A percentile compares a stretch with the other conserved stretches of the same genome.
phyloP scores from a whole-genome alignment of 2,113 vertebrate genomes.

The Ranitomeya variabilis region DNA sequence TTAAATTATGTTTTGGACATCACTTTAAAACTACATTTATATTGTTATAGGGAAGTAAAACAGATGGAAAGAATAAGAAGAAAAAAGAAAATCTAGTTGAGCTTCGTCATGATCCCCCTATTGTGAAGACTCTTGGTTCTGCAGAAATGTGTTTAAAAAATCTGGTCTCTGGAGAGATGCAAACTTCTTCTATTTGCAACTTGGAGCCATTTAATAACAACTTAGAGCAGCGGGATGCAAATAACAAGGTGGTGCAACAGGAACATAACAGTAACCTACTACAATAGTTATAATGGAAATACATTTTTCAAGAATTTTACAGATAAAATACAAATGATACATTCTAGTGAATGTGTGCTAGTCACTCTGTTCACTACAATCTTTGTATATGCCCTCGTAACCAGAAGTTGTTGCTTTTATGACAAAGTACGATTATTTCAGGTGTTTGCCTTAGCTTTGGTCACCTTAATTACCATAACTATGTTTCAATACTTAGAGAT shows the following conservation, averaged over 20 bases:
- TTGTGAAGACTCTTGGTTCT: constrained; percentile 67
- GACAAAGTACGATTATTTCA: too few species aligned
- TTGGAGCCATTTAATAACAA: constrained; percentile 63
- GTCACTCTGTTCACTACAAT: too few species aligned
- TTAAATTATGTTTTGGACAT: background rate
- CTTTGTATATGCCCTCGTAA: too few species aligned
- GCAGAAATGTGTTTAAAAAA: constrained; percentile 65
- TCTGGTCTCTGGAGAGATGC: constrained; percentile 65
- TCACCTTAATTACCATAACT: background rate
- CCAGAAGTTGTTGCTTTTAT: too few species aligned
- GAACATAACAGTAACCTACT: background rate
- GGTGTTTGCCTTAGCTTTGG: background rate
- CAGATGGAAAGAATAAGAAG: constrained; percentile 66
- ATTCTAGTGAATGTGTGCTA: background rate
- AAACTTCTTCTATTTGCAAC: constrained; percentile 70
- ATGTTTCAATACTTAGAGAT: background rate
- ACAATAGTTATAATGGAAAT: background rate
- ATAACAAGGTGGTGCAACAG: constrained; percentile 59
- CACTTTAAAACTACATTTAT: background rate
- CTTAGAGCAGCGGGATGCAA: rapidly evolving
- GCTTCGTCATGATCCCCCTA: constrained; percentile 70
- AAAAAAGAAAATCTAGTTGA: constrained; percentile 62
- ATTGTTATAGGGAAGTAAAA: constrained; percentile 51
- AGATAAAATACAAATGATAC: background rate
- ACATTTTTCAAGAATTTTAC: background rate